Conservation (phyloP, 2,797 vertebrate genomes). For the Melanogrammus aeglefinus region DNA sequence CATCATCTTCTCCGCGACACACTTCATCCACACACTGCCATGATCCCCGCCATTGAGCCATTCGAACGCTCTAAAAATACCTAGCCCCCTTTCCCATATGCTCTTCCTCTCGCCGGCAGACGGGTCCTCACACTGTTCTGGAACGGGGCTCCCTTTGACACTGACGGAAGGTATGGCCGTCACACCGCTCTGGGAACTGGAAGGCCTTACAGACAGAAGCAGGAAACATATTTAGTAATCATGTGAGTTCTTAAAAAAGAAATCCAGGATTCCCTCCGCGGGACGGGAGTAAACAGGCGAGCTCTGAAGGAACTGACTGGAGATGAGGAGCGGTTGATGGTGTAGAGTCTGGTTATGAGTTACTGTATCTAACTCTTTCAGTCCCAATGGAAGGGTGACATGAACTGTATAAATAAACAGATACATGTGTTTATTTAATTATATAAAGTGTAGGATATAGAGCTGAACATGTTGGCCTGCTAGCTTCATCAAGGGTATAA, state of each 20-base stretch:
- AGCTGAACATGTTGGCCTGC: not conserved
- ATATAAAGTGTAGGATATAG: too few relatives aligned
- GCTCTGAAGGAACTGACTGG: too few relatives aligned
- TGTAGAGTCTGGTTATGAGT: too few relatives aligned
- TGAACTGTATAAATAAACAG: not conserved
- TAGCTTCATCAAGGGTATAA: not conserved
- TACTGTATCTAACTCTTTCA: too few relatives aligned
- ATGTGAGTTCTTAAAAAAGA: not conserved
- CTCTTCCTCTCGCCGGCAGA: constrained; percentile 2
- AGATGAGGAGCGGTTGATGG: too few relatives aligned
- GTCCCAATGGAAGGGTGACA: not conserved
- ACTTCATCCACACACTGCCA: too few relatives aligned
- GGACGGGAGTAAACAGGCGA: too few relatives aligned
- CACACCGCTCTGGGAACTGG: constrained; percentile 26
- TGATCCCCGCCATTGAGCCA: not conserved
- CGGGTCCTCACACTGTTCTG: constrained; percentile 4
- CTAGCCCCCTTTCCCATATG: not conserved
- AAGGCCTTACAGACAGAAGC: constrained; percentile 9
- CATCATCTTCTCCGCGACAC: too few relatives aligned
- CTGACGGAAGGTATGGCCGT: constrained; percentile 46
- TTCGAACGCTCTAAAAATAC: constrained; percentile 8
- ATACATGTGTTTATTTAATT: too few relatives aligned
- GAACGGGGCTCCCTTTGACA: constrained; percentile 19
- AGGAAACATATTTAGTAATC: not conserved
- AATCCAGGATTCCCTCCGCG: not conserved